Base-by-base conservation (phyloP, 2,888 invertebrate genomes). In the Yponomeuta evonymella region DNA sequence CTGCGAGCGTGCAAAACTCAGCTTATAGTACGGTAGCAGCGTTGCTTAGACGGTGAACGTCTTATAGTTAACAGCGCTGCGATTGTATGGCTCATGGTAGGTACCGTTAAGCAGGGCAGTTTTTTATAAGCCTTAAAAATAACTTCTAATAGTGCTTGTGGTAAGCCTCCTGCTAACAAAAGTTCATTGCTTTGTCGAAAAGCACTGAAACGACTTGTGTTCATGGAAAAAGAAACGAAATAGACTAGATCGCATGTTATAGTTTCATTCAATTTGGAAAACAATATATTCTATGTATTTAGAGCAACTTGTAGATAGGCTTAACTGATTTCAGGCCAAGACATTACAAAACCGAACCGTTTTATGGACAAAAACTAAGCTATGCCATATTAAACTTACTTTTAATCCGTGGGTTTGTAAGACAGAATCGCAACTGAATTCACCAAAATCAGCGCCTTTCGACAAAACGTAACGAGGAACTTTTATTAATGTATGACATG, bases 181-280 rank as follows among this genome's bases (percentile, higher is more conserved):
- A n/a, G 48, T 48, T 43, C 8, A 67, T 67, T 36, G 9, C 67
- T 36, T 43, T 67, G 43, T 43, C 10, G 64, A 4, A 65, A 65
- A 33, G 33, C 29, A 65, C 65, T 65, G 65, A 30, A 30, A 65
- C 12, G 33, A 65, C 8, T 30, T 65, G 8, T 29, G 23, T 29
- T 30, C 1, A 4, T 65, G 29, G 65, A 65, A 11, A 29, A 65
- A 29, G 30, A 64, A 30, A 23, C 29, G 64, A 65, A 65, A 33
- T 65, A 12, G 29, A 9, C 33, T 11, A 29, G 11, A 65, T 65
- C 65, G 65, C 65, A 65, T 65, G 65, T 12, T 10, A 65, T 65
- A 23, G 65, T 65, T 65, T 33, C 65, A 65, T 65, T 65, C 65
- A 65, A 65, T 65, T 65, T 29, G 30, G 8, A 4, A 33, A 65